phyloP scores from a whole-genome alignment of 2,797 vertebrate species.

The Sitta carolinensis region DNA sequence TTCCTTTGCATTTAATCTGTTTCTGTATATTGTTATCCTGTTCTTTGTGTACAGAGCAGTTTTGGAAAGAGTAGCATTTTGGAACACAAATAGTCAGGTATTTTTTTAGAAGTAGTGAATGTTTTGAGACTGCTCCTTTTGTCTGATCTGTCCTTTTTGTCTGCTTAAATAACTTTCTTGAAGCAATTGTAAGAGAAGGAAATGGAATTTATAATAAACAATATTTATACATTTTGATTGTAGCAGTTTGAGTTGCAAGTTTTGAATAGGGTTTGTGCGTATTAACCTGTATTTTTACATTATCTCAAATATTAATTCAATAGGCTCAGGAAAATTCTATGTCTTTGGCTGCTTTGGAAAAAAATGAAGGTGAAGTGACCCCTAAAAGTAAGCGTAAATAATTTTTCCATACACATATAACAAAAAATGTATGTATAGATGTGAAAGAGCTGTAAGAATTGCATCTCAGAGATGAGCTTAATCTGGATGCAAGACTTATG shows the following conservation, averaged over 20 bases:
- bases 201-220: not conserved
- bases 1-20: not conserved
- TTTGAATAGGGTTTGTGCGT: not conserved
- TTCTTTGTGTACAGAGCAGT: not conserved
- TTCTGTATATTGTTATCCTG: not conserved
- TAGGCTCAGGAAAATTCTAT: conserved; percentile 79
- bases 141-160: not conserved
- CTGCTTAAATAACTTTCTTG: not conserved
- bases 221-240: not conserved
- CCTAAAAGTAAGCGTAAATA: conserved; percentile 76
- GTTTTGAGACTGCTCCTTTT: not conserved
- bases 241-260: not conserved
- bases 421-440: not conserved
- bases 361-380: conserved; percentile 63
- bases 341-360: conserved; percentile 84
- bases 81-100: not conserved
- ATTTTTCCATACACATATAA: not conserved
- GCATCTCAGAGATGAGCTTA: not conserved
- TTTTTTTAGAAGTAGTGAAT: not conserved
- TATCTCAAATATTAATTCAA: conserved; percentile 36
- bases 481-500: not conserved
- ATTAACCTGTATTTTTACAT: conserved; percentile 25
- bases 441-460: not conserved
- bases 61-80: not conserved
- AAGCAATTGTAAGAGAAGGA: not conserved